phyloP scores from a whole-genome alignment of 2,113 vertebrate species.

The Sander vitreus region DNA sequence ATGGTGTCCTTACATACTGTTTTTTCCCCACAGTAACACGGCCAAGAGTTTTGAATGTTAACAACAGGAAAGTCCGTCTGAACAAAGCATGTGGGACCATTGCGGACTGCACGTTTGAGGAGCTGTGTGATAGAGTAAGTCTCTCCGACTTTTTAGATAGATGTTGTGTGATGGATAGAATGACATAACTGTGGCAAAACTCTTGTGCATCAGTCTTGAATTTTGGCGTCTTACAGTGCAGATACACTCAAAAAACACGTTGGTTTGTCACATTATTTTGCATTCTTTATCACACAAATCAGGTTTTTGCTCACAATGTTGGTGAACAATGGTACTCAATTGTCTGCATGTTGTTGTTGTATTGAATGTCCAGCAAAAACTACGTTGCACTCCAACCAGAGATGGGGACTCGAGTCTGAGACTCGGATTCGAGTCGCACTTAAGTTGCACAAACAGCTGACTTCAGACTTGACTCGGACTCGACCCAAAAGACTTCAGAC shows the following conservation, averaged over 20 bases:
- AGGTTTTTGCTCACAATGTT: not conserved
- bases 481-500: no score
- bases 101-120: constrained; percentile 96
- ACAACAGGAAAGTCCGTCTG: constrained; percentile 93
- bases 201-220: not conserved
- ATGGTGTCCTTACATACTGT: not conserved
- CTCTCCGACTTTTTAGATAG: not conserved
- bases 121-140: constrained; percentile 93
- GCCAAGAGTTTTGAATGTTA: constrained; percentile 93
- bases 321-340: not conserved
- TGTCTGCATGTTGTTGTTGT: not conserved
- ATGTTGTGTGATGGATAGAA: not conserved
- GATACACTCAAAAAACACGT: not conserved
- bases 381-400: not conserved
- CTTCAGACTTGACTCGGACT: no score
- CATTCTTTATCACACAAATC: not conserved
- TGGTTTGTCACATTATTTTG: not conserved
- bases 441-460: no score
- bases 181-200: not conserved
- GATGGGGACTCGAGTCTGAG: no score
- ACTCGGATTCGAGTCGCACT: no score
- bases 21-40: constrained; percentile 90
- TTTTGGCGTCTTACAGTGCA: not conserved
- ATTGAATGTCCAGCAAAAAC: not conserved
- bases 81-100: constrained; percentile 96